phyloP scores from a whole-genome alignment of 2,888 invertebrate species.

The Sisyra nigra region DNA sequence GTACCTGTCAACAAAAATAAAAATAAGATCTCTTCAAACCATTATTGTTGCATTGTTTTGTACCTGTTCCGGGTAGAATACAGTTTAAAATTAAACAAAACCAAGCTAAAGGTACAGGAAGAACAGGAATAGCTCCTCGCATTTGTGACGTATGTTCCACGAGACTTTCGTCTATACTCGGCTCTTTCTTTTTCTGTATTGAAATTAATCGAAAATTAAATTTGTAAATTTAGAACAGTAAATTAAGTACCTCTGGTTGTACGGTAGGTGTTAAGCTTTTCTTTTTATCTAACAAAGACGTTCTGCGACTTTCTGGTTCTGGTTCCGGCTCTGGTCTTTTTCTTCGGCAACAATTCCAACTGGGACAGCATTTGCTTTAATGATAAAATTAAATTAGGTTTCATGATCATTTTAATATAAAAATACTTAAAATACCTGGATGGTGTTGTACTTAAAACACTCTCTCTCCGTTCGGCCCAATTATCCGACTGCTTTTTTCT shows the following conservation, averaged over 20 bases:
- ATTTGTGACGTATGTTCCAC: constrained; percentile 76
- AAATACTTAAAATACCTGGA: constrained; percentile 21
- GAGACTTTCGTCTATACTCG: constrained; percentile 59
- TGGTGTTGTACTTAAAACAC: constrained; percentile 33
- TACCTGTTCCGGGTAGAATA: constrained; percentile 63
- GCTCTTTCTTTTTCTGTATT: constrained; percentile 51
- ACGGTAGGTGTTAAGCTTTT: constrained; percentile 46
- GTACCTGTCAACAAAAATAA: constrained; percentile 47
- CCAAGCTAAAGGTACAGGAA: constrained; percentile 75
- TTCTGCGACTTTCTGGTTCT: constrained; percentile 38
- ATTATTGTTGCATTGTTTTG: constrained; percentile 2
- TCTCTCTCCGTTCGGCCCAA: constrained; percentile 37
- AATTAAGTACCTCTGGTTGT: constrained; percentile 20
- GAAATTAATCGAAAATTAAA: constrained; percentile 12
- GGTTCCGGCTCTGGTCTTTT: constrained; percentile 15
- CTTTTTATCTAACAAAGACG: constrained; percentile 47
- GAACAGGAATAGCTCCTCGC: constrained; percentile 81
- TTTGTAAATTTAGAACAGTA: not conserved
- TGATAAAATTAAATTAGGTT: not conserved
- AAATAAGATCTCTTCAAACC: no score
- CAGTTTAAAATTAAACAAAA: constrained; percentile 74
- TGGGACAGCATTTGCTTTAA: constrained; percentile 9
- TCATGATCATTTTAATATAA: constrained; percentile 19
- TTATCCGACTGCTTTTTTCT: constrained; percentile 25
- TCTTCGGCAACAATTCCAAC: constrained; percentile 18